phyloP scores from a whole-genome alignment of 2,113 vertebrate genomes.

The Pedionomus torquatus region DNA sequence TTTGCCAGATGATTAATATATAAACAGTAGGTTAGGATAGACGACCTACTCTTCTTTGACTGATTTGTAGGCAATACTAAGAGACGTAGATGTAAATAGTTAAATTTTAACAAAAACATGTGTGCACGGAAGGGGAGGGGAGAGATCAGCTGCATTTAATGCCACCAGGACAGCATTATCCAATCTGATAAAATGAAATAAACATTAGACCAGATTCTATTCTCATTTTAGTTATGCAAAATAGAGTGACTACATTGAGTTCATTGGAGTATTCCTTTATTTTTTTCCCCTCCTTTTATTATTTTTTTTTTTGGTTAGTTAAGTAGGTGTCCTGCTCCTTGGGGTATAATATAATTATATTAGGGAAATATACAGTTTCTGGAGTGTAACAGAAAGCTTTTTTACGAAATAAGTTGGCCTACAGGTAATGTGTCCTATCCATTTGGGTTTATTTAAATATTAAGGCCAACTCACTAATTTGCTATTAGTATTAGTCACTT shows the following conservation, averaged over 20 bases:
- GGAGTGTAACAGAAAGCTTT: neutral
- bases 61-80: conserved; percentile 58
- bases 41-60: conserved; percentile 71
- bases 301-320: neutral
- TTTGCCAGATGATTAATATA: conserved; percentile 80
- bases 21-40: conserved; percentile 55
- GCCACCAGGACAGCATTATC: conserved; percentile 39
- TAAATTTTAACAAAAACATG: conserved; percentile 60
- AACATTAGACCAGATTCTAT: conserved; percentile 35
- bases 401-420: neutral
- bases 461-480: neutral
- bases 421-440: neutral
- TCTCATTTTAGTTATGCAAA: conserved; percentile 17
- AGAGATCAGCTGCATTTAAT: conserved; percentile 50
- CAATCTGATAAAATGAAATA: conserved; percentile 43
- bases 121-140: neutral
- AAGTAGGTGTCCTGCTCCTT: neutral
- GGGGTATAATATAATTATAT: neutral
- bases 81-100: conserved; percentile 71
- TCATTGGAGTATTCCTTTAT: neutral
- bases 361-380: neutral
- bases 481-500: neutral
- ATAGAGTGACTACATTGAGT: neutral
- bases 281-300: neutral
- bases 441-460: neutral